Base-by-base conservation (phyloP, 2,888 invertebrate species). In the Crocallis elinguaria region DNA sequence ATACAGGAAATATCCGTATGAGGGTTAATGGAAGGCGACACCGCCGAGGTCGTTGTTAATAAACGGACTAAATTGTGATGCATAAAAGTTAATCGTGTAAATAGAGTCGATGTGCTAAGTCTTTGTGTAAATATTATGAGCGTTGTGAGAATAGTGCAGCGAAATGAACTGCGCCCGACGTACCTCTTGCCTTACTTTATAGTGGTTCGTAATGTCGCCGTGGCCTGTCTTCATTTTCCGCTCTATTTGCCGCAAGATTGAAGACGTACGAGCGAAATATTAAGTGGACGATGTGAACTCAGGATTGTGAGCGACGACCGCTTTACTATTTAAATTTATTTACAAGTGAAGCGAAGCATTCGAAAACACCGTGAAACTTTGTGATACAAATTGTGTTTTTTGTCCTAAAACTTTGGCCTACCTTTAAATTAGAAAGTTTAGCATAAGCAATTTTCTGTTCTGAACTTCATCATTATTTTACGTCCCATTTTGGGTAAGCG, bases 1-100 rank as follows among this genome's bases (percentile, higher is more conserved):
- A 97, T 97, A 82, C 97, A 97, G 86, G 97, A 97, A 86, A 97
- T 97, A 91, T 97, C 97, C 57, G 97, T 97, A 91, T 97, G 93
- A 95, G 91, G 82, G 76, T 89, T 85, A 66, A 81, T 87, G 54
- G 84, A 86, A 42, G 41, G 29, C 70, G 74, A 80, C 71, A 68
- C 79, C 71, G 80, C 80, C 46, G 88, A 86, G 73, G 78, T 90
- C 52, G 87, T 91, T 62, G 82, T 89, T 58, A 90, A 88, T 56
- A 84, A 88, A 77, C 76, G 88, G 76, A 91, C 89, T 71, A 84
- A 89, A 66, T 85, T 90, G 79, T 91, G 82, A 87, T 77, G 74
- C 53, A 55, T 63, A 50, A 58, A 49, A 51, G 60, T 60, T 29
- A 52, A 52, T 53, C 14, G 48, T 61, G 63, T 64, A 61, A 49